Evolutionary conservation across 2,113 vertebrate species (phyloP).

Genomic region (Ceyx cyanopectus): DNA sequence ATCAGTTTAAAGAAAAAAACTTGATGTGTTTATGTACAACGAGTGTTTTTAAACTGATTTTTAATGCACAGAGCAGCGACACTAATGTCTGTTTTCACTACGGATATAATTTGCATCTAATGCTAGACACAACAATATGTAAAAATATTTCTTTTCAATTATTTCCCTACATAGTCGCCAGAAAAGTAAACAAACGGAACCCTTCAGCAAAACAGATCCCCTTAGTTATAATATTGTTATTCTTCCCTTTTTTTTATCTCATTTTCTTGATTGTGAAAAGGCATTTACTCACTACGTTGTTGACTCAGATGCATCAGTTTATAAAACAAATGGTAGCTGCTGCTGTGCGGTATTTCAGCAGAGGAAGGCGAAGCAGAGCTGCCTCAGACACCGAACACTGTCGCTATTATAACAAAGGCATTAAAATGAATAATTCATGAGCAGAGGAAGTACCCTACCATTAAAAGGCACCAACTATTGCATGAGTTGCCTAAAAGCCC

Average conservation of each 20-base stretch:
- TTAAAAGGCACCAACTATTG: constrained; percentile 56
- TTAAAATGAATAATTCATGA: constrained; percentile 78
- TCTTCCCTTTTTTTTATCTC: not conserved
- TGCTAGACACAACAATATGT: constrained; percentile 3
- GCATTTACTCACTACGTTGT: not conserved
- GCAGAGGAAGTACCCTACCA: constrained; percentile 51
- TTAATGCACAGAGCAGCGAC: constrained; percentile 9
- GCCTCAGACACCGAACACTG: constrained; percentile 67
- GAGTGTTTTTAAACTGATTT: constrained; percentile 21
- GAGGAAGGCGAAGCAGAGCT: constrained; percentile 70
- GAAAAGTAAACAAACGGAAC: constrained; percentile 35
- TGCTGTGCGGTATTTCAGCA: constrained; percentile 63
- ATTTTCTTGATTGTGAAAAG: not conserved
- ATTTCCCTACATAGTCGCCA: not conserved
- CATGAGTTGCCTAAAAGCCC: constrained; percentile 39
- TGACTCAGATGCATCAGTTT: constrained; percentile 50
- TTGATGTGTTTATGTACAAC: constrained; percentile 8
- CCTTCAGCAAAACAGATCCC: not conserved
- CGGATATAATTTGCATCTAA: constrained; percentile 9
- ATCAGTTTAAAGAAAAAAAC: constrained; percentile 8
- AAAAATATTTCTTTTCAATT: constrained; percentile 16
- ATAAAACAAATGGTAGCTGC: constrained; percentile 65
- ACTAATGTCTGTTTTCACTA: constrained; percentile 5
- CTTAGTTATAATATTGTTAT: not conserved
- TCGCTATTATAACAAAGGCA: constrained; percentile 76